Conservation (phyloP, 2,888 invertebrate genomes). For the Rhorus exstirpatorius region DNA sequence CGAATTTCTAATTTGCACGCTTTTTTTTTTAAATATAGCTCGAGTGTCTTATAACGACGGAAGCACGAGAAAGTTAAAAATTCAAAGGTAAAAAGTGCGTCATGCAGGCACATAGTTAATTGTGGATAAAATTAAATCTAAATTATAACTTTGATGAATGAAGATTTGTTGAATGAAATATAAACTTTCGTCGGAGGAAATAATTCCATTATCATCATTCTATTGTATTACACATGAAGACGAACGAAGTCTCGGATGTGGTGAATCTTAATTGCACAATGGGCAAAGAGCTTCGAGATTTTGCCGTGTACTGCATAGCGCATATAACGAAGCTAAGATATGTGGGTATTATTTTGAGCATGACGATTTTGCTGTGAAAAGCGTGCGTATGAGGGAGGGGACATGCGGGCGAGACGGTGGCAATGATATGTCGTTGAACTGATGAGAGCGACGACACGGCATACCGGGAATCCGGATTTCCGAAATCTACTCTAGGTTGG, state of each 20-base stretch:
- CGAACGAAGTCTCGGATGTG: neutral
- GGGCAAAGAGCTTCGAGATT: neutral
- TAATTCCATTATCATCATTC: no score
- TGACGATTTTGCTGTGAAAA: conserved; percentile 36
- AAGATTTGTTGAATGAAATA: no score
- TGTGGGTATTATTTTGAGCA: conserved; percentile 40
- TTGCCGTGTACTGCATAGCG: conserved; percentile 2
- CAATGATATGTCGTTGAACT: conserved; percentile 60
- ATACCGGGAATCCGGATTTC: conserved; percentile 42
- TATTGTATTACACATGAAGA: neutral
- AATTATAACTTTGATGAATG: no score
- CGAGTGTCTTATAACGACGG: no score
- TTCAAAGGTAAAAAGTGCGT: no score
- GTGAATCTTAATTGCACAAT: neutral
- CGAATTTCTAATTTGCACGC: no score
- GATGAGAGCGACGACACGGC: conserved; percentile 54
- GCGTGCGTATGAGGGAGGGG: conserved; percentile 19
- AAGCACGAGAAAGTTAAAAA: no score
- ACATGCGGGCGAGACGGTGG: conserved; percentile 50
- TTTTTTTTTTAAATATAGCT: no score
- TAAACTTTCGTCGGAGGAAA: no score
- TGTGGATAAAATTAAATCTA: no score
- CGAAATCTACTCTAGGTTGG: conserved; percentile 54
- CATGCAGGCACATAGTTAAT: no score
- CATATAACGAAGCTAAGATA: conserved; percentile 58